Evolutionary conservation across 2,888 invertebrate genomes (phyloP).

Genomic region (Synergus itoensis): DNA sequence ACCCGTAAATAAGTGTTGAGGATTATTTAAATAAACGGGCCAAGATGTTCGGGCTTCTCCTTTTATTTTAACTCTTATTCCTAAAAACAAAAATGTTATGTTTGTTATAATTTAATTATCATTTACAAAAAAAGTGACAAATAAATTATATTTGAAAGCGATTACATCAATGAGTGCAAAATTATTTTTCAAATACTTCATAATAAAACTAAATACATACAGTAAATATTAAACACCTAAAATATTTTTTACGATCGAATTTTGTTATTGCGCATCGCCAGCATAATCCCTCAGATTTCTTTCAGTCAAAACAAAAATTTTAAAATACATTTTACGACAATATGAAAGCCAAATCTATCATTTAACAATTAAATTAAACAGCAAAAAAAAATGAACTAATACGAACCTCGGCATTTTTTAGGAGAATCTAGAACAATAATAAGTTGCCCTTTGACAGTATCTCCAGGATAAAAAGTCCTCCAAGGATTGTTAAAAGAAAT

Average conservation of each 20-base stretch:
- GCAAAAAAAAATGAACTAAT: constrained; percentile 4
- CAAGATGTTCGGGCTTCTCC: not conserved
- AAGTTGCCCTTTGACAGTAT: constrained; percentile 82
- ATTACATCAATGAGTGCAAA: not conserved
- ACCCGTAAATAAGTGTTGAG: not conserved
- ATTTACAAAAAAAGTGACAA: not conserved
- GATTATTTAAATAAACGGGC: not conserved
- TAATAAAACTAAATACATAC: not conserved
- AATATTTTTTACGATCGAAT: not conserved
- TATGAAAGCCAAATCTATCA: not conserved
- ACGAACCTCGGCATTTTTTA: constrained; percentile 84
- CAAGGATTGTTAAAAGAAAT: constrained; percentile 87
- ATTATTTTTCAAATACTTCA: not conserved
- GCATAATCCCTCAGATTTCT: not conserved
- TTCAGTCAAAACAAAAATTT: not conserved
- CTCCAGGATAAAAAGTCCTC: constrained; percentile 83
- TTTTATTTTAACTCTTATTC: constrained; percentile 7
- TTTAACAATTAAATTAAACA: no score
- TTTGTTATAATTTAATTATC: not conserved
- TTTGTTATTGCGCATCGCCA: not conserved
- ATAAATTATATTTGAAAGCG: not conserved
- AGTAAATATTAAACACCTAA: not conserved
- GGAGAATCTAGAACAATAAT: constrained; percentile 81
- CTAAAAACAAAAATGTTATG: not conserved
- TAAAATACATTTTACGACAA: not conserved